Conservation (phyloP, 2,797 vertebrate species). For the Darevskia mixta region DNA sequence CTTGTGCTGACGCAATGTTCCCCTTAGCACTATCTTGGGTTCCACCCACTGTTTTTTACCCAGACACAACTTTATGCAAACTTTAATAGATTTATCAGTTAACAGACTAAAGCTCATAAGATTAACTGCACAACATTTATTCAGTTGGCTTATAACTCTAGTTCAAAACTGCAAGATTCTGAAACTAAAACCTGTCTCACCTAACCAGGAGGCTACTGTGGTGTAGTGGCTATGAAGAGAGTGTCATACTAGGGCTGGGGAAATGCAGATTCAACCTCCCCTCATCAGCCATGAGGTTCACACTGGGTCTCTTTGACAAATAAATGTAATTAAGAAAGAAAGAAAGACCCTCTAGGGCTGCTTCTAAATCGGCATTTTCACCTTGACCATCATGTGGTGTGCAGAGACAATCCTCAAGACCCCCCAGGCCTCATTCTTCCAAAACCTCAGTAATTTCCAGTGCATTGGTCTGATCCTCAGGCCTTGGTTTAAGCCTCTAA, state of each 20-base stretch:
- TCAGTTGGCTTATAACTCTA: not conserved
- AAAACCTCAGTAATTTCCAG: too few relatives aligned
- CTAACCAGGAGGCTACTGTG: not conserved
- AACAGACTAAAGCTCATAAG: not conserved
- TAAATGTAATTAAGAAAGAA: not conserved
- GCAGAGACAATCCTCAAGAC: not conserved
- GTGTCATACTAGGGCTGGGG: not conserved
- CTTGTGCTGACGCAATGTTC: too few relatives aligned
- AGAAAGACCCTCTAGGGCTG: not conserved
- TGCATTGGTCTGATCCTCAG: not conserved
- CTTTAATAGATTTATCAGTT: not conserved
- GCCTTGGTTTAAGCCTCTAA: not conserved
- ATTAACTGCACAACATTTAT: not conserved
- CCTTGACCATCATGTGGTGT: not conserved
- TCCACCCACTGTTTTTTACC: not conserved
- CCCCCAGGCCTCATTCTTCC: not conserved
- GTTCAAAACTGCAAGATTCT: not conserved
- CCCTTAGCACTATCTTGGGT: too few relatives aligned
- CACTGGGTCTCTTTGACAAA: not conserved
- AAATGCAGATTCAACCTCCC: not conserved
- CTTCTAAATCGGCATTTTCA: not conserved
- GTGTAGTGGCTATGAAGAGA: not conserved
- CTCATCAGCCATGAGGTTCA: not conserved
- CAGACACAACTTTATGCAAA: not conserved
- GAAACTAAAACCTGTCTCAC: not conserved